Conservation (phyloP, 1,140 invertebrate genomes). For the Camponotus floridanus region DNA sequence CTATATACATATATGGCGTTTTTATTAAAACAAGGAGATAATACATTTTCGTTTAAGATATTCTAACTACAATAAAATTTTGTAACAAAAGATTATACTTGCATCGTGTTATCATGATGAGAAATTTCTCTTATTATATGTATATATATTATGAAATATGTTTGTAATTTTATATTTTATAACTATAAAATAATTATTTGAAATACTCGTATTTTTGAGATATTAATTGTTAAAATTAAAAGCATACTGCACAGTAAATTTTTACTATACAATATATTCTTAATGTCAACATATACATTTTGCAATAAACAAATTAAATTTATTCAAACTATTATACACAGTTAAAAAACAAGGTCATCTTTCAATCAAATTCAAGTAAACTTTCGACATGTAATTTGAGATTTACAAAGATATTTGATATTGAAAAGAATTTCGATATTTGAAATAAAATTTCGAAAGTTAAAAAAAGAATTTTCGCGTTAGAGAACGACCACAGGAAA, state of each 20-base stretch:
- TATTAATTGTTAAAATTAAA: background rate
- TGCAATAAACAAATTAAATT: background rate
- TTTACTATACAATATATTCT: background rate
- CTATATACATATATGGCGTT: too few species aligned
- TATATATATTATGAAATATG: too few species aligned
- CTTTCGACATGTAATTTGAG: background rate
- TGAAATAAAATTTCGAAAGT: background rate
- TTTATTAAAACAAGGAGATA: too few species aligned
- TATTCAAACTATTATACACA: background rate
- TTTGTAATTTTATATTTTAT: background rate
- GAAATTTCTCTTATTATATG: too few species aligned
- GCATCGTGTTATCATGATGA: too few species aligned
- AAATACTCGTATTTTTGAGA: background rate
- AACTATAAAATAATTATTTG: background rate
- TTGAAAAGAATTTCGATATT: background rate
- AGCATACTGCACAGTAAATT: background rate
- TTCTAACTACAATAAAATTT: too few species aligned
- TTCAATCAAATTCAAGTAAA: slow-evolving; percentile 4
- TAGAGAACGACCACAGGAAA: background rate
- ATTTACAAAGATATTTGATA: slow-evolving; percentile 10
- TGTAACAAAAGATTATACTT: too few species aligned
- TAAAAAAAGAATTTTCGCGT: background rate
- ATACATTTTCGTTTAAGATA: too few species aligned
- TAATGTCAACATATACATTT: background rate
- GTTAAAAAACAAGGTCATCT: background rate